phyloP scores from a whole-genome alignment of 2,888 invertebrate genomes.

The Hydraecia micacea region DNA sequence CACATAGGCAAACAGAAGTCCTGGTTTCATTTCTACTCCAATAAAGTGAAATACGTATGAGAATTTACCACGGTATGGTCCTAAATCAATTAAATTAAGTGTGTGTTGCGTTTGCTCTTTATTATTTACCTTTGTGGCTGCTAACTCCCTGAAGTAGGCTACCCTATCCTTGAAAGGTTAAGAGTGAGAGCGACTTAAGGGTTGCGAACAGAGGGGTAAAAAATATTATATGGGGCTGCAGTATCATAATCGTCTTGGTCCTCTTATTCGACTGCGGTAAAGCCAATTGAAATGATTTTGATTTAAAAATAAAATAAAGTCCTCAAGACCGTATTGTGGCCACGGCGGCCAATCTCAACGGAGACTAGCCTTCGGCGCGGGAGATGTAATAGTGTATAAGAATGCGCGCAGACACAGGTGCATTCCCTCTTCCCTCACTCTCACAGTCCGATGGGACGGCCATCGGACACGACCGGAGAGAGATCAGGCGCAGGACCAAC shows the following conservation, averaged over 20 bases:
- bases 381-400: too few relatives aligned
- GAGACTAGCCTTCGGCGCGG: too few relatives aligned
- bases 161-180: slow-evolving; percentile 5
- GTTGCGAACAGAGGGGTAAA: neutral
- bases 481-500: too few relatives aligned
- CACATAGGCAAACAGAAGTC: slow-evolving; percentile 35
- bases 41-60: slow-evolving; percentile 54
- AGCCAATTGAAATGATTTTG: neutral
- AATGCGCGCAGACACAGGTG: too few relatives aligned
- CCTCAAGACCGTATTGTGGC: too few relatives aligned
- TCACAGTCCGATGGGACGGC: too few relatives aligned
- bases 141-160: slow-evolving; percentile 19
- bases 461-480: too few relatives aligned
- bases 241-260: neutral
- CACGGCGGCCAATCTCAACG: too few relatives aligned
- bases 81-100: slow-evolving; percentile 60
- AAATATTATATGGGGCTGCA: neutral
- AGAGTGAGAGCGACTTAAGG: neutral
- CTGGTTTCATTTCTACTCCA: slow-evolving; percentile 53
- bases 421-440: too few relatives aligned
- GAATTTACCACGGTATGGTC: slow-evolving; percentile 29
- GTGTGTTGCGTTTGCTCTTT: slow-evolving; percentile 24
- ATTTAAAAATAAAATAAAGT: too few relatives aligned
- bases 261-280: neutral
- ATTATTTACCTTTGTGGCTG: slow-evolving; percentile 33